Conservation (phyloP, 2,888 invertebrate genomes). For the Terebella lapidaria region DNA sequence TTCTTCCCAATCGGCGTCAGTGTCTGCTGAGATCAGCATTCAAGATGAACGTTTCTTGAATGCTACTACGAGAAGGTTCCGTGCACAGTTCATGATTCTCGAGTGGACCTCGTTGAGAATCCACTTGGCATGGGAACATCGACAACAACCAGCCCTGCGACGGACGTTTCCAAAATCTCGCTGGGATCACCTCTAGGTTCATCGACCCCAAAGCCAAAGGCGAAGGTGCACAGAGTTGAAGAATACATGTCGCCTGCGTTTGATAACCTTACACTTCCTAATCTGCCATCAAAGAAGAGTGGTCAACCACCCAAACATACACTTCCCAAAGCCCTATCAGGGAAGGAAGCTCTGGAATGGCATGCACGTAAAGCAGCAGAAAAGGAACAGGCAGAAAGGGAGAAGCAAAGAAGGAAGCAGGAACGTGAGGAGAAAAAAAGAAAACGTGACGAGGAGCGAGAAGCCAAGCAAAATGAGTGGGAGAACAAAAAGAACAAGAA, state of each 20-base stretch:
- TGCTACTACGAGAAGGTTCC: too few relatives aligned
- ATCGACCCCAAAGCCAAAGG: too few relatives aligned
- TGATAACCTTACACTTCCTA: not conserved
- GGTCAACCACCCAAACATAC: not conserved
- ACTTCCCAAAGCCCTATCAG: constrained; percentile 1
- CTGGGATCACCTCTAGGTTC: not conserved
- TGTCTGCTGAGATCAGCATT: too few relatives aligned
- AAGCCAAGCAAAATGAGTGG: not conserved
- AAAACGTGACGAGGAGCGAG: not conserved
- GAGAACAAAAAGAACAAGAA: not conserved
- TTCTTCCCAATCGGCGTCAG: too few relatives aligned
- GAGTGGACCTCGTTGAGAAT: too few relatives aligned
- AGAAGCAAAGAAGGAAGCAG: not conserved
- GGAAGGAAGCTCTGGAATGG: not conserved
- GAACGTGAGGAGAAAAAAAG: too few relatives aligned
- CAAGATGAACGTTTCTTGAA: too few relatives aligned
- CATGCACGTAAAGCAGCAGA: not conserved
- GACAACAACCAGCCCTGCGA: too few relatives aligned
- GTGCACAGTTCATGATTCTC: too few relatives aligned
- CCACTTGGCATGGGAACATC: too few relatives aligned
- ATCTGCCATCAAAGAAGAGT: not conserved
- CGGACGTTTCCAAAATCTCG: not conserved
- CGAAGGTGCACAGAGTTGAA: too few relatives aligned
- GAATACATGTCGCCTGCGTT: not conserved
- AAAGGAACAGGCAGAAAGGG: not conserved